These are phyloP conservation scores for Drosophila villosipedis DNA, from an alignment of 2,888 invertebrate species.

Conservation along the genomic window DNA sequence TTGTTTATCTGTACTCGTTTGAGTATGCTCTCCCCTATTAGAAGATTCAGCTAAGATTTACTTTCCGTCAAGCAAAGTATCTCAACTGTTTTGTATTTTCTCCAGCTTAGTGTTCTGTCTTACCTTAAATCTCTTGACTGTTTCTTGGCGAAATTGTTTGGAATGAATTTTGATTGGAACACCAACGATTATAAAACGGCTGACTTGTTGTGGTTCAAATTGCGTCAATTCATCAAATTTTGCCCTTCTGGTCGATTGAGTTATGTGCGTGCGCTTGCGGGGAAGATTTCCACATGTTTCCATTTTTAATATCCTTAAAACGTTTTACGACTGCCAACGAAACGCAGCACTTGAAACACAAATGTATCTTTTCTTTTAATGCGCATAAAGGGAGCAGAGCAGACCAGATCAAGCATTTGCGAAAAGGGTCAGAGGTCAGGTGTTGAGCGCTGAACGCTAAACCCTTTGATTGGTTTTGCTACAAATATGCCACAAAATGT, in stretches of 20 bases:
- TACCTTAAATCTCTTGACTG: not conserved
- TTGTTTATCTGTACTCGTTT: not conserved
- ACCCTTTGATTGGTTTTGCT: constrained; percentile 34
- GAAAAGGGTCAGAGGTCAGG: constrained; percentile 30
- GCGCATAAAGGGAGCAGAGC: constrained; percentile 56
- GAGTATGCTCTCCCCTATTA: not conserved
- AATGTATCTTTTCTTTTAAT: constrained; percentile 61
- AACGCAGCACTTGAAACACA: constrained; percentile 63
- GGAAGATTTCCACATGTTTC: constrained; percentile 50
- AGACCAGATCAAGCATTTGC: not conserved
- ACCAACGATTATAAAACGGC: constrained; percentile 8
- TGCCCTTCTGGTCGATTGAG: constrained; percentile 33
- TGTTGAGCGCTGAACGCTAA: constrained; percentile 7
- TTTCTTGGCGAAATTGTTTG: not conserved
- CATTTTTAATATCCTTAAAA: constrained; percentile 69
- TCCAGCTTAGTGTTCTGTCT: not conserved
- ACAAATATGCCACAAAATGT: constrained; percentile 1
- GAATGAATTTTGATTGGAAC: constrained; percentile 22
- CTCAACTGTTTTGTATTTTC: not conserved
- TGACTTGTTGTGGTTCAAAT: constrained; percentile 58
- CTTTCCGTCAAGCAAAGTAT: not conserved
- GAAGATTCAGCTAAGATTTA: not conserved
- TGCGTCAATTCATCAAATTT: constrained; percentile 66
- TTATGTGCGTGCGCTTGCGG: constrained; percentile 9
- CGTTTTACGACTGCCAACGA: constrained; percentile 67